Evolutionary conservation across 2,113 vertebrate species (phyloP).

Genomic region (Ptilonorhynchus violaceus): DNA sequence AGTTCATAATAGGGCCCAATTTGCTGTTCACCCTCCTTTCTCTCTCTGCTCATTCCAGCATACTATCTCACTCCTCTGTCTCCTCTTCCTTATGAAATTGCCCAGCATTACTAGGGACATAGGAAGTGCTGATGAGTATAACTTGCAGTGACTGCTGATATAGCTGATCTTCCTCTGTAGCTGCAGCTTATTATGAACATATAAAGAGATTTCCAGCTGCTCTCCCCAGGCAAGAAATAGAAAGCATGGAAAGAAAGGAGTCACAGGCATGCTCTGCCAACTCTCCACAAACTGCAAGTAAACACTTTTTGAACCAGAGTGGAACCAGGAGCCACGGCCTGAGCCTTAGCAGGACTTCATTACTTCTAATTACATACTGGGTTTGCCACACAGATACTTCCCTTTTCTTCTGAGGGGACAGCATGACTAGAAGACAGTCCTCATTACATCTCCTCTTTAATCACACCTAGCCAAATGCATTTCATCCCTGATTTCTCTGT

Average conservation of each 20-base stretch:
- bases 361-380: background rate
- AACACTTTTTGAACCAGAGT: background rate
- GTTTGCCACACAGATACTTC: background rate
- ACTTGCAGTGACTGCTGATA: background rate
- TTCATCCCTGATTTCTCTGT: background rate
- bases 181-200: background rate
- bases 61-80: background rate
- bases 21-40: background rate
- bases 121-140: background rate
- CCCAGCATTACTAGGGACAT: background rate
- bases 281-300: rapidly evolving
- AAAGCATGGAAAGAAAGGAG: background rate
- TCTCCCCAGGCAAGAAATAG: background rate
- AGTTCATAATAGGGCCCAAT: background rate
- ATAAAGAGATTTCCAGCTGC: background rate
- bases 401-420: background rate
- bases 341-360: background rate
- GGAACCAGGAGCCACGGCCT: background rate
- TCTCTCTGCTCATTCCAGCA: background rate
- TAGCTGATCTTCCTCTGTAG: background rate
- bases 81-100: background rate
- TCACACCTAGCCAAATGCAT: background rate
- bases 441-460: background rate
- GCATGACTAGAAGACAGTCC: background rate
- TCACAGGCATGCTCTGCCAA: background rate